Conservation (phyloP, 2,888 invertebrate species). For the Ecliptopera silaceata region DNA sequence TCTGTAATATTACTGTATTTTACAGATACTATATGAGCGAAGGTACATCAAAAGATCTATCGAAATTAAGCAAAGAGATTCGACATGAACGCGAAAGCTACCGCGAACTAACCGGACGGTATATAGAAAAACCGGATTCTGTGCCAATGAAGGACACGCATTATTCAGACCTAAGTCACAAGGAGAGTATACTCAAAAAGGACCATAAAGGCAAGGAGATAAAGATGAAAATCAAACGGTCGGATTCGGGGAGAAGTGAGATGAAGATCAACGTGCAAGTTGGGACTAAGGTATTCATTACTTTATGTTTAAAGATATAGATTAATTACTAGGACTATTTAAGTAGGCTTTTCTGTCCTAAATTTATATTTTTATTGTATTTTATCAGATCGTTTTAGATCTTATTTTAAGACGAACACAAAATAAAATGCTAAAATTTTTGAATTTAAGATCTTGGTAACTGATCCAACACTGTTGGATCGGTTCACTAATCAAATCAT, state of each 20-base stretch:
- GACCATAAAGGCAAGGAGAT: conserved; percentile 68
- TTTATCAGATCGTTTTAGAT: no score
- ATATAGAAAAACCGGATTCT: conserved; percentile 70
- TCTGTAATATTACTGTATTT: neutral
- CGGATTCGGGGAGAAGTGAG: conserved; percentile 70
- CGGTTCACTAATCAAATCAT: no score
- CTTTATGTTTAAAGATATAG: no score
- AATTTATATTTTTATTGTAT: no score
- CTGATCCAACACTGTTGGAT: no score
- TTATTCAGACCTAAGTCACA: conserved; percentile 65
- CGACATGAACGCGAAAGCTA: conserved; percentile 77
- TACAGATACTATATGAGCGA: conserved; percentile 72
- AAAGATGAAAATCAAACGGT: conserved; percentile 72
- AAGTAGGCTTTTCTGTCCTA: no score
- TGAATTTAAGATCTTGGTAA: no score
- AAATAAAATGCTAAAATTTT: no score
- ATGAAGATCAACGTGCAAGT: conserved; percentile 69
- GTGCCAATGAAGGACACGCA: conserved; percentile 65
- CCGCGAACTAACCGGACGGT: conserved; percentile 73
- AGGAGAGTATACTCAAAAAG: conserved; percentile 52
- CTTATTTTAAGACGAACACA: no score
- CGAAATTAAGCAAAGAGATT: conserved; percentile 75
- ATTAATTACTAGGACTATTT: no score
- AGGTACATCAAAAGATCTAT: conserved; percentile 73
- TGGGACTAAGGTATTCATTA: conserved; percentile 28